These are phyloP conservation scores for Trachymyrmex septentrionalis DNA, from an alignment of 1,140 invertebrate genomes.

Conservation along the genomic window DNA sequence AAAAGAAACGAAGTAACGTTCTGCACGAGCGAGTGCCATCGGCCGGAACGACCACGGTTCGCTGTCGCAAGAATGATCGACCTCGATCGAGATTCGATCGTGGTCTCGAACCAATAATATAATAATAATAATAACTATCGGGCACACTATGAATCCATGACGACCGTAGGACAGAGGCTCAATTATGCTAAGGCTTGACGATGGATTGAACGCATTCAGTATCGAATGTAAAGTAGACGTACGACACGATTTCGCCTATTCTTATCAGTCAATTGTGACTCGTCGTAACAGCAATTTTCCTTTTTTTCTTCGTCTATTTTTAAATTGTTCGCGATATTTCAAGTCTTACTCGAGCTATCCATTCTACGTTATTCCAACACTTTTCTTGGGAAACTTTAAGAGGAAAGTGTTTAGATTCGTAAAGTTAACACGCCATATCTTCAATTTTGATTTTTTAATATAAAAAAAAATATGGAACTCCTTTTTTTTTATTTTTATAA, in stretches of 20 bases:
- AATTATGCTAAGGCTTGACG: slow-evolving; percentile 30
- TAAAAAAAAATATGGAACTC: too few species aligned
- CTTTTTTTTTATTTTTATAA: too few species aligned
- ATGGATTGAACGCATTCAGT: not conserved
- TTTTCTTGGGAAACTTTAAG: too few species aligned
- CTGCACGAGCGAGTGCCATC: slow-evolving; percentile 60
- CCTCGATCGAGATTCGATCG: slow-evolving; percentile 61
- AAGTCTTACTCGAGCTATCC: not conserved
- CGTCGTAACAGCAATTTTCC: not conserved
- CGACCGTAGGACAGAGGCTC: slow-evolving; percentile 46
- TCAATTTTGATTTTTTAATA: too few species aligned
- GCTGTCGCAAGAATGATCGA: slow-evolving; percentile 60
- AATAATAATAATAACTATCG: slow-evolving; percentile 7
- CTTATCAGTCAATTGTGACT: not conserved
- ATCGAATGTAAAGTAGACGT: not conserved
- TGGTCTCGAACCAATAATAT: slow-evolving; percentile 8
- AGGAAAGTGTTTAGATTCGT: too few species aligned
- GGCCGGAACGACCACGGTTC: slow-evolving; percentile 32
- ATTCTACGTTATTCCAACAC: not conserved
- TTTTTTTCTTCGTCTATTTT: not conserved
- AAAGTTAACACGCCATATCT: too few species aligned
- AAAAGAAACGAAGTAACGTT: slow-evolving; percentile 65
- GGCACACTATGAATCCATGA: not conserved
- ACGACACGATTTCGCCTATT: not conserved
- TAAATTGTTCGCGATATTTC: not conserved